Conservation (phyloP, 2,113 vertebrate species). For the Sceloporus undulatus region DNA sequence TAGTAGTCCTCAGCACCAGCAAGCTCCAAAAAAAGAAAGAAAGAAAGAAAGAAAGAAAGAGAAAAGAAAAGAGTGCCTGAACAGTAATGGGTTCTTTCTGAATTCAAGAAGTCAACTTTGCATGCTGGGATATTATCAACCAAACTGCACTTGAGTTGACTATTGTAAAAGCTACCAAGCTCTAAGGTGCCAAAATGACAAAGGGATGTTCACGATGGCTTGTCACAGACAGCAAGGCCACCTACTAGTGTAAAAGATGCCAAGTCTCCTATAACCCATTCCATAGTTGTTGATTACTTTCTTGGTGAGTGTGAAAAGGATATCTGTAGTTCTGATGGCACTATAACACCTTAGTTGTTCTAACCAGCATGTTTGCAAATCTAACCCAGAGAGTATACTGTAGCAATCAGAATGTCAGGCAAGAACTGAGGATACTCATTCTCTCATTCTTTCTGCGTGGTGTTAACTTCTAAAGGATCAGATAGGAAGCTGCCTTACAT, state of each 20-base stretch:
- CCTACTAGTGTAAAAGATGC: slow-evolving; percentile 8
- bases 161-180: not conserved
- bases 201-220: slow-evolving; percentile 16
- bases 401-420: not conserved
- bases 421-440: not conserved
- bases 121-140: slow-evolving; percentile 6
- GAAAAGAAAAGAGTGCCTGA: not conserved
- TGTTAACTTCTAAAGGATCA: too few relatives aligned
- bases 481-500: too few relatives aligned
- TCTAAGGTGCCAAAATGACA: slow-evolving; percentile 24
- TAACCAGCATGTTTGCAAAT: not conserved
- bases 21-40: slow-evolving; percentile 12
- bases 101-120: slow-evolving; percentile 25
- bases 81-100: slow-evolving; percentile 29
- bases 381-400: not conserved
- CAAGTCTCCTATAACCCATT: slow-evolving; percentile 6
- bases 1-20: slow-evolving; percentile 34
- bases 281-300: slow-evolving; percentile 22
- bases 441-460: not conserved
- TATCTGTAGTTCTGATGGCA: not conserved
- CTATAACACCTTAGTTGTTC: not conserved
- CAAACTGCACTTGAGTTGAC: slow-evolving; percentile 14
- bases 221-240: not conserved
- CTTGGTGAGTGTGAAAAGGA: slow-evolving; percentile 14
- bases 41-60: slow-evolving; percentile 8